phyloP scores from a whole-genome alignment of 2,113 vertebrate species.

The Nannospalax galili region DNA sequence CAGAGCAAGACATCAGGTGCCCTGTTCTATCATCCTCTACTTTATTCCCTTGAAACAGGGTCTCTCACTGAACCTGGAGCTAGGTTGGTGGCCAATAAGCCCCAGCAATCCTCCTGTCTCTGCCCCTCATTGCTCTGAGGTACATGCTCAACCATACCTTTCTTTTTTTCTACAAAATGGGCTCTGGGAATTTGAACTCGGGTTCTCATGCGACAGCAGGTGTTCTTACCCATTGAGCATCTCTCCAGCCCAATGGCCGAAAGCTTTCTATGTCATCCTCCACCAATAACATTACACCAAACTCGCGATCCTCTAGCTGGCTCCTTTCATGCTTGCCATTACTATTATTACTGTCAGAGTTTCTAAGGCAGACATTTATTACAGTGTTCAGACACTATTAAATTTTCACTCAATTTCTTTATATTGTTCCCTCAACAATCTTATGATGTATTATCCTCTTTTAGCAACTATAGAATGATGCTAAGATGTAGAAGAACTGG shows the following conservation, averaged over 20 bases:
- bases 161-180: not conserved
- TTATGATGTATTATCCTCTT: not conserved
- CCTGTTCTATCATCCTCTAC: not conserved
- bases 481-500: not conserved
- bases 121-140: not conserved
- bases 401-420: conserved; percentile 32
- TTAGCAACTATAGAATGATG: conserved; percentile 18
- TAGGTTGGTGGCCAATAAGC: not conserved
- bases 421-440: conserved; percentile 27
- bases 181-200: not conserved
- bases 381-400: conserved; percentile 41
- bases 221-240: not conserved
- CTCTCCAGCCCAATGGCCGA: not conserved
- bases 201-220: not conserved
- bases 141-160: not conserved
- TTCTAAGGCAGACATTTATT: conserved; percentile 40
- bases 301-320: not conserved
- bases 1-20: not conserved
- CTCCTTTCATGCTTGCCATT: not conserved
- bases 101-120: not conserved
- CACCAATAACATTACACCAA: not conserved
- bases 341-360: not conserved
- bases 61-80: not conserved
- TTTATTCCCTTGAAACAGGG: not conserved
- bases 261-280: not conserved